Conservation (phyloP, 2,888 invertebrate genomes). For the Lasius platythorax region DNA sequence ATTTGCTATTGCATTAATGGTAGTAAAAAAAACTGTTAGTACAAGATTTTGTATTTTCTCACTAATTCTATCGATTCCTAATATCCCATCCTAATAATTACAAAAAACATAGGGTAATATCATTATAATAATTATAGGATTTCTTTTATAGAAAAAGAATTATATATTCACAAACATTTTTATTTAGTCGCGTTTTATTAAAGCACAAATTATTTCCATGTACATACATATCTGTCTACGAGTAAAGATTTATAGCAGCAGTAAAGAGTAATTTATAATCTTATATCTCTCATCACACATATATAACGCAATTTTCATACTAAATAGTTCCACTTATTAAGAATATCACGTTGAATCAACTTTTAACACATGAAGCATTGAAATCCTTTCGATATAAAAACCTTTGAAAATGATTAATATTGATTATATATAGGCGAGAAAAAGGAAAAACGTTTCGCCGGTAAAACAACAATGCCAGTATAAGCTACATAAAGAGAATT, state of each 20-base stretch:
- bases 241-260: constrained; percentile 58
- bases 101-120: neutral
- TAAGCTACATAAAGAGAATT: constrained; percentile 37
- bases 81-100: neutral
- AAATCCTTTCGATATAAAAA: constrained; percentile 44
- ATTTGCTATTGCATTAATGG: constrained; percentile 82
- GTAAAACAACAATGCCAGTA: constrained; percentile 47
- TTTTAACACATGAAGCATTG: constrained; percentile 17
- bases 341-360: constrained; percentile 34
- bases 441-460: constrained; percentile 34
- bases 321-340: neutral
- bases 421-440: neutral
- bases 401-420: constrained; percentile 29
- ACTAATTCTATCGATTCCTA: neutral
- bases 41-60: constrained; percentile 59
- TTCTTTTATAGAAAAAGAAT: neutral
- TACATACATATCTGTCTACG: constrained; percentile 61
- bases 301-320: constrained; percentile 13
- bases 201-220: constrained; percentile 78
- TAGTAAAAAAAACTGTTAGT: constrained; percentile 82
- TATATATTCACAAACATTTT: constrained; percentile 29
- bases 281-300: constrained; percentile 35
- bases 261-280: constrained; percentile 50
- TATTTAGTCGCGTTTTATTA: constrained; percentile 70
- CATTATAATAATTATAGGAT: neutral